Evolutionary conservation across 2,888 invertebrate genomes (phyloP), one percentile per base, ranked within the genome.

Genomic region (Stenichneumon culpator): DNA sequence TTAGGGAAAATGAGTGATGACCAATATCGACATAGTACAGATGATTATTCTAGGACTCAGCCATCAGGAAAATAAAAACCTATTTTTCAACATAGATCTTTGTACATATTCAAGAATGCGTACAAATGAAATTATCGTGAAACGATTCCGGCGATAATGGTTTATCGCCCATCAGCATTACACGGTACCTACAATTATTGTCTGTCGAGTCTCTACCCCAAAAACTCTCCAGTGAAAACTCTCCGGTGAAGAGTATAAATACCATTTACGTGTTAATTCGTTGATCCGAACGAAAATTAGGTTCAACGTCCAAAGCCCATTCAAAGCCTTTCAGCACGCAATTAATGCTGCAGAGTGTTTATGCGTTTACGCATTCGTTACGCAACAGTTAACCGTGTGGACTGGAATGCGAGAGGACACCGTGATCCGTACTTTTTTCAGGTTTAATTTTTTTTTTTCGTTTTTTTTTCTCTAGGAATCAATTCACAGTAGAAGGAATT

Each of bases 251-350:
- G n/a, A 36, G 11, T 16, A 67, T n/a, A 68, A 77, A 68, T 28
- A 60, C 25, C 22, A 73, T 73, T 44, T 44, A 16, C 36, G 11
- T 14, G 44, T 60, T 25, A n/a, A 57, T 77, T 77, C 39, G 52
- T 22, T 68, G 39, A 54, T 22, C 65, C 54, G 39, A 44, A 32
- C 32, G 69, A 69, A 50, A 79, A 69, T 25, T 44, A 36, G 25
- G 11, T 6, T 9, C 39, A 60, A 16, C 19, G 25, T 14, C 7
- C 19, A 69, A n/a, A 69, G 57, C n/a, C 44, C 44, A 69, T 60
- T 44, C 44, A 32, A 60, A 78, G 68, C 54, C 68, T 78, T 78
- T 78, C 32, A 69, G 60, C 69, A n/a, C 39, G 19, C n/a, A 16
- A 32, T 68, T 39, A 44, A n/a, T 44, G 16, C 25, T 25, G 22